Percentiles rank a stretch among this genome's conserved stretches.
Evolutionary conservation across 2,113 vertebrate species (phyloP).

Genomic region (Holacanthus passer): DNA sequence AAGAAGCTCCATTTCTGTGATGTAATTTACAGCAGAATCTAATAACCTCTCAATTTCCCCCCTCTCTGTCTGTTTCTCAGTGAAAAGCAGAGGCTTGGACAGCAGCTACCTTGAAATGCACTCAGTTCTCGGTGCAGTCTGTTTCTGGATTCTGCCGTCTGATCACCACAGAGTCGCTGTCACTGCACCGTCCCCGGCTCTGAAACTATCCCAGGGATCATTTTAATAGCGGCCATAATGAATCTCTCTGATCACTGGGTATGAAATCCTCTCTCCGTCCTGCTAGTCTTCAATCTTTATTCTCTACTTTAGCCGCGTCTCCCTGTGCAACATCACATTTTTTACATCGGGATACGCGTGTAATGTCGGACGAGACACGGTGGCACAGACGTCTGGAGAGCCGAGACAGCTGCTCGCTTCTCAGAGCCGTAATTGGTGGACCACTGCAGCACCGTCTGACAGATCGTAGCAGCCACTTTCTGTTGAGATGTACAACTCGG

Average conservation of each 20-base stretch:
- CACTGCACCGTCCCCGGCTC: constrained; percentile 5
- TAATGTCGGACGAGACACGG: constrained; percentile 66
- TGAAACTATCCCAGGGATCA: constrained; percentile 39
- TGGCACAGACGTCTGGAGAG: constrained; percentile 48
- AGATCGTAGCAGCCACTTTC: constrained; percentile 70
- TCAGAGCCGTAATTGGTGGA: constrained; percentile 78
- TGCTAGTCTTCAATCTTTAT: constrained; percentile 16
- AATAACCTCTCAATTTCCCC: constrained; percentile 33
- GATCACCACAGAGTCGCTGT: constrained; percentile 32
- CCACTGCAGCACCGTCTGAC: constrained; percentile 64
- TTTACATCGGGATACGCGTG: constrained; percentile 56
- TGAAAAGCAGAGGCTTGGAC: constrained; percentile 30
- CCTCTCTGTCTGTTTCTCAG: constrained; percentile 23
- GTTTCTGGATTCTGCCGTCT: constrained; percentile 27
- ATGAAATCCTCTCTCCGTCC: constrained; percentile 21
- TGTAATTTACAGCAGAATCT: constrained; percentile 47
- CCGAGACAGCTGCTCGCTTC: constrained; percentile 72
- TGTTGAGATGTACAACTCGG: constrained; percentile 70
- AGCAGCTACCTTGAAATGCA: constrained; percentile 34
- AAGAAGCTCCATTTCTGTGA: constrained; percentile 36
- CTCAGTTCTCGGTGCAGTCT: constrained; percentile 21
- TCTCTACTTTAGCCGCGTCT: constrained; percentile 46
- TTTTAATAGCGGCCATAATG: constrained; percentile 51
- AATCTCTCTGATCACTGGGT: constrained; percentile 51
- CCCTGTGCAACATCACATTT: constrained; percentile 54